Evolutionary conservation across 2,888 invertebrate species (phyloP).

Genomic region (Gonocerus acuteangulatus): DNA sequence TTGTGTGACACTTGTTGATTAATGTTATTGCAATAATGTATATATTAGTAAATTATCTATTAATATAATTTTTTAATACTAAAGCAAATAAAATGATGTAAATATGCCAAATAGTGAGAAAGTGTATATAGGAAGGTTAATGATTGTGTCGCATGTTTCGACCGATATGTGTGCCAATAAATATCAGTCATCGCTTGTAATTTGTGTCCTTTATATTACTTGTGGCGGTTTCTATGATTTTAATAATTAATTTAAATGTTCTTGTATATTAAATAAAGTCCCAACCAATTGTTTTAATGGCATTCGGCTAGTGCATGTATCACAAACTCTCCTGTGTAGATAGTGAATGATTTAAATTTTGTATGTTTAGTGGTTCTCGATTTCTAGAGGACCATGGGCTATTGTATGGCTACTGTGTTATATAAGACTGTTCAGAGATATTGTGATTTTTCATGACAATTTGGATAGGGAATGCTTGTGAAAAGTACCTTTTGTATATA

Average conservation of each 20-base stretch:
- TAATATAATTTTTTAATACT: slow-evolving; percentile 7
- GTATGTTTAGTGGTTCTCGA: slow-evolving; percentile 3
- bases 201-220: background rate
- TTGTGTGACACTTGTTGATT: slow-evolving; percentile 17
- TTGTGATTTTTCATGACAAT: slow-evolving; percentile 25
- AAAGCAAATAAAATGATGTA: slow-evolving; percentile 10
- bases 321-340: slow-evolving; percentile 4
- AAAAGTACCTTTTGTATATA: slow-evolving; percentile 15
- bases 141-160: slow-evolving; percentile 7
- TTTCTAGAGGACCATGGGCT: background rate
- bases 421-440: slow-evolving; percentile 24
- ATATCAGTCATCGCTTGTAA: slow-evolving; percentile 9
- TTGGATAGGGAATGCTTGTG: slow-evolving; percentile 12
- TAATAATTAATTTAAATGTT: slow-evolving; percentile 11
- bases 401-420: slow-evolving; percentile 1
- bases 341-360: slow-evolving; percentile 1
- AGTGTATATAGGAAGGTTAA: slow-evolving; percentile 11
- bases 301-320: background rate
- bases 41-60: slow-evolving; percentile 21
- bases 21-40: slow-evolving; percentile 23
- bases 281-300: slow-evolving; percentile 4
- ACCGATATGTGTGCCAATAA: slow-evolving; percentile 23
- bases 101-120: slow-evolving; percentile 11
- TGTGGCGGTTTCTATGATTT: slow-evolving; percentile 2
- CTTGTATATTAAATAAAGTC: slow-evolving; percentile 1